Conservation (phyloP, 1,140 invertebrate genomes). For the Penaeus vannamei region DNA sequence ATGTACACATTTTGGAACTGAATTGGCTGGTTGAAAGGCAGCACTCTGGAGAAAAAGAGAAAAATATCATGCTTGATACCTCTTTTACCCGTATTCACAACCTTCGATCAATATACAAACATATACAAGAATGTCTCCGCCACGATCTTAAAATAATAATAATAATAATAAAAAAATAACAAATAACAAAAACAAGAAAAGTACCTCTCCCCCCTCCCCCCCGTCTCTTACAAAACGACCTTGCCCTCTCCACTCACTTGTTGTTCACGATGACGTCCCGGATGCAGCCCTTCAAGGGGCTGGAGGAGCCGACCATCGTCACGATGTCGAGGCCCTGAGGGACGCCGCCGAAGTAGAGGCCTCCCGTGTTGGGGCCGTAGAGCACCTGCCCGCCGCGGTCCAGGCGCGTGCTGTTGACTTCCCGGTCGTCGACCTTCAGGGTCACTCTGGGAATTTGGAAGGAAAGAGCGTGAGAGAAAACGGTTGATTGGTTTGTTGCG, state of each 20-base stretch:
- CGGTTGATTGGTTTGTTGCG: neutral
- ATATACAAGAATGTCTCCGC: too few species aligned
- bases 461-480: slow-evolving; percentile 40
- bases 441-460: slow-evolving; percentile 72
- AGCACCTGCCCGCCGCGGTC: slow-evolving; percentile 72
- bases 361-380: slow-evolving; percentile 73
- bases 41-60: slow-evolving; percentile 73
- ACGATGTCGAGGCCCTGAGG: slow-evolving; percentile 74
- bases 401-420: slow-evolving; percentile 75
- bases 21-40: slow-evolving; percentile 79
- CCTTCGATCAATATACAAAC: neutral
- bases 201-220: neutral
- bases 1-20: slow-evolving; percentile 81
- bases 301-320: slow-evolving; percentile 75
- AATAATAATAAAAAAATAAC: too few species aligned
- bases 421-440: slow-evolving; percentile 80
- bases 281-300: slow-evolving; percentile 81
- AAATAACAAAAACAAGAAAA: too few species aligned
- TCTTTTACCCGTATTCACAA: neutral
- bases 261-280: slow-evolving; percentile 86
- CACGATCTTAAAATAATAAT: too few species aligned
- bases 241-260: slow-evolving; percentile 75
- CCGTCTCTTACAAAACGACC: neutral
- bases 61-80: slow-evolving; percentile 39
- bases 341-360: slow-evolving; percentile 79